Evolutionary conservation across 2,888 invertebrate species (phyloP).

Genomic region (Unio pictorum): DNA sequence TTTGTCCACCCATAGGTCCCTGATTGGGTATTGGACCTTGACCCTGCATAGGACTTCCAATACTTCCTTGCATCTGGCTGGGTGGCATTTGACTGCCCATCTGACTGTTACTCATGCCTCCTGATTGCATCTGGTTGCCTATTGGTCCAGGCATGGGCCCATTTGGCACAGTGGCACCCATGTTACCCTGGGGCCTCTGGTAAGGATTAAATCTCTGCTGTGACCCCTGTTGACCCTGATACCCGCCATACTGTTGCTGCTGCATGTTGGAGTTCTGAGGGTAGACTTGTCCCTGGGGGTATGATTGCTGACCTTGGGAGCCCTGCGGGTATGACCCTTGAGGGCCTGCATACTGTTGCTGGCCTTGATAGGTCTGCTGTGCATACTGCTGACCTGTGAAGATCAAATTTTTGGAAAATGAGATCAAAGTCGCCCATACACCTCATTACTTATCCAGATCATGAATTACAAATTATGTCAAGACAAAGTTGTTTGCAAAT

Average conservation of each 20-base stretch:
- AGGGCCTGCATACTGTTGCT: conserved; percentile 48
- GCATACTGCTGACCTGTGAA: conserved; percentile 38
- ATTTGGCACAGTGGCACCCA: conserved; percentile 4
- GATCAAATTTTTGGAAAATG: background rate
- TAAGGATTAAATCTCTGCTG: conserved; percentile 29
- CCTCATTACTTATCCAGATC: no score
- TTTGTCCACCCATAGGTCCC: conserved; percentile 32
- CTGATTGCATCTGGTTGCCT: conserved; percentile 20
- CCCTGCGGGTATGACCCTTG: conserved; percentile 20
- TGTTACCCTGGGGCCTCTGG: conserved; percentile 9
- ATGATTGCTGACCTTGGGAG: conserved; percentile 32
- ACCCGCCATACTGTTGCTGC: conserved; percentile 48
- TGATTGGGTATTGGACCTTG: conserved; percentile 31
- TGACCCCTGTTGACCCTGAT: conserved; percentile 38
- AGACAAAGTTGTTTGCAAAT: no score
- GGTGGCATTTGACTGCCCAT: conserved; percentile 2
- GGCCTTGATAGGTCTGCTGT: conserved; percentile 38
- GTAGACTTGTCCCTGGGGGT: conserved; percentile 42
- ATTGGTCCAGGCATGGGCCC: conserved; percentile 32
- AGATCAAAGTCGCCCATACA: no score
- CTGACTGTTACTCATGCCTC: background rate
- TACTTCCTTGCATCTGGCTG: conserved; percentile 19
- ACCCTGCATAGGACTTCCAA: conserved; percentile 23
- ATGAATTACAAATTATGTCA: no score
- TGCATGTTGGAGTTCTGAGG: conserved; percentile 18